Base-by-base conservation (phyloP, 2,113 vertebrate species). In the Corydoras maculifer region DNA sequence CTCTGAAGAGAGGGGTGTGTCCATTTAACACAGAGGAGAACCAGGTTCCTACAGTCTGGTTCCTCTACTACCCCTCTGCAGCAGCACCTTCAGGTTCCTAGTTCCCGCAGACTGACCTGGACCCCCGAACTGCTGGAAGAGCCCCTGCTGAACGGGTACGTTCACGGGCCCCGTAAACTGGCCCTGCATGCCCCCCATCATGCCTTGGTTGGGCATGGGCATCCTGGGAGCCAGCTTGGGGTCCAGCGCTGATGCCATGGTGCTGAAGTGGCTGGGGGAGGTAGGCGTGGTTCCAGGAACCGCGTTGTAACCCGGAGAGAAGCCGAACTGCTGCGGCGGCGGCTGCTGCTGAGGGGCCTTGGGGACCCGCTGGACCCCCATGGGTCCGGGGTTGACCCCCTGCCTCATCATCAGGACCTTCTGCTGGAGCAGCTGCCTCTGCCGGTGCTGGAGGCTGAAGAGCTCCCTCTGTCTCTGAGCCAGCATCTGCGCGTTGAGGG, bases 401-500 rank as follows among this genome's bases (percentile, higher is more conserved):
- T 97, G 94, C 77, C 94, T 89, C 93, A 96, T 93, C 68, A 96
- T 87, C 84, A 97, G 82, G 82, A 94, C 93, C 77, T 94, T 90
- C 55, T 98, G 95, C 88, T 98, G 95, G 78, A 97, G 90, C 43
- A 97, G 89, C 83, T 97, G 94, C 72, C 92, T 84, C 84, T 98
- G 95, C 15, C 93, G 93, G 82, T 97, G 95, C 83, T 98, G 93
- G 31, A 94, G 92, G 88, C 93, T 98, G 82, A 93, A 96, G 58
- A 97, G 87, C 58, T 98, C 95, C 0, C 95, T 85, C 68, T 97
- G 94, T 35, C 95, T 91, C 83, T 98, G 95, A 0, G 95, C 95
- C 83, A 98, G 75, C 95, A 97, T 98, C 79, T 97, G 94, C 25
- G 95, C 95, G 0, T 98, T 98, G 62, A 97, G 85, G 0, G 93